Evolutionary conservation across 2,113 vertebrate species (phyloP).

Genomic region (Boulengeromyrus knoepffleri): DNA sequence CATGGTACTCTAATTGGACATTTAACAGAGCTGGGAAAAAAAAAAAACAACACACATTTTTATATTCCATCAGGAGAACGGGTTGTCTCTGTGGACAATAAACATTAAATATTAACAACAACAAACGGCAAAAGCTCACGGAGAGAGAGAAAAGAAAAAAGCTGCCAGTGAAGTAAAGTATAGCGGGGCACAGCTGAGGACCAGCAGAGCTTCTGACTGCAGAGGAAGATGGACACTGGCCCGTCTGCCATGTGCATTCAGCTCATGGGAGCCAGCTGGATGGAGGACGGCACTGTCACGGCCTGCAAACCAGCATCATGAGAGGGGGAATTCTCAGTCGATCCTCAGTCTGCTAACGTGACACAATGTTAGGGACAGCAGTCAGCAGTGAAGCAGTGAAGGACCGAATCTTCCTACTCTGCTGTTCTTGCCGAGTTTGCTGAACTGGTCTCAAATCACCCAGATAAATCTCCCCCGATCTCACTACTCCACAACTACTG

Average conservation of each 20-base stretch:
- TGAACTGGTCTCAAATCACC: not conserved
- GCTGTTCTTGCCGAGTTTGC: not conserved
- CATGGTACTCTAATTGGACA: not conserved
- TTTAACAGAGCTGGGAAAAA: not conserved
- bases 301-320: not conserved
- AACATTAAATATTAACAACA: constrained; percentile 12
- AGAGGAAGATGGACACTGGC: not conserved
- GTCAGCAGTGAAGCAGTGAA: not conserved
- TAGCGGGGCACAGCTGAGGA: not conserved
- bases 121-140: not conserved
- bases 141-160: not conserved
- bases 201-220: not conserved
- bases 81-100: not conserved
- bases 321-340: not conserved
- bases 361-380: not conserved
- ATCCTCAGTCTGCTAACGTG: not conserved
- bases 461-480: not conserved
- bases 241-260: not conserved
- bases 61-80: not conserved
- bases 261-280: not conserved
- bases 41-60: not conserved
- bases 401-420: not conserved
- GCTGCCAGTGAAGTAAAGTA: not conserved
- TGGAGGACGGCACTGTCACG: not conserved
- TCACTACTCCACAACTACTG: not conserved